A percentile compares a stretch with the other conserved stretches of the same genome.
Evolutionary conservation across 2,797 vertebrate genomes (phyloP).

Genomic region (Cephalopachus bancanus): DNA sequence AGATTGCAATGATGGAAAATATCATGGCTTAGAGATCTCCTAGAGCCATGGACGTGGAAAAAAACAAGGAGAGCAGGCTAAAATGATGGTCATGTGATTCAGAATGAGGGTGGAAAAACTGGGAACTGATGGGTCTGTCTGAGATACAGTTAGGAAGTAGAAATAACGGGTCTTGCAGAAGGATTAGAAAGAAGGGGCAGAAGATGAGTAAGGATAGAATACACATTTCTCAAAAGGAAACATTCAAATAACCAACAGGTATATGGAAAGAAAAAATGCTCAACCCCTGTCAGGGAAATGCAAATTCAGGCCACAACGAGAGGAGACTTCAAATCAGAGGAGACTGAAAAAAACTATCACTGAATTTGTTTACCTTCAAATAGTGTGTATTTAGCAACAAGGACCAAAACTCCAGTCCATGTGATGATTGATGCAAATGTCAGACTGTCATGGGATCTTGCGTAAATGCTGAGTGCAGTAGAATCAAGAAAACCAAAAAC

Average conservation of each 20-base stretch:
- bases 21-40: background rate
- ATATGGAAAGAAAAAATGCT: background rate
- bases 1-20: background rate
- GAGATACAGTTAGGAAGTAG: background rate
- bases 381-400: background rate
- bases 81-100: fast-evolving
- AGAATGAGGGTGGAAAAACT: background rate
- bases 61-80: background rate
- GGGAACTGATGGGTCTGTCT: background rate
- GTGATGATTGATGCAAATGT: background rate
- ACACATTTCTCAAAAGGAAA: background rate
- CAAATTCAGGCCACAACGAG: background rate
- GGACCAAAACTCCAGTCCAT: background rate
- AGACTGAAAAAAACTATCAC: background rate
- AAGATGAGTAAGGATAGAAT: background rate
- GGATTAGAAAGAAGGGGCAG: background rate
- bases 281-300: background rate
- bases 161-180: background rate
- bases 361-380: background rate
- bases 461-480: background rate
- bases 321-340: background rate
- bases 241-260: background rate
- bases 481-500: background rate
- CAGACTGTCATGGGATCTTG: background rate
- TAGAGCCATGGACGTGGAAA: background rate